Evolutionary conservation across 2,113 vertebrate genomes (phyloP).

Genomic region (Seriola dumerili): DNA sequence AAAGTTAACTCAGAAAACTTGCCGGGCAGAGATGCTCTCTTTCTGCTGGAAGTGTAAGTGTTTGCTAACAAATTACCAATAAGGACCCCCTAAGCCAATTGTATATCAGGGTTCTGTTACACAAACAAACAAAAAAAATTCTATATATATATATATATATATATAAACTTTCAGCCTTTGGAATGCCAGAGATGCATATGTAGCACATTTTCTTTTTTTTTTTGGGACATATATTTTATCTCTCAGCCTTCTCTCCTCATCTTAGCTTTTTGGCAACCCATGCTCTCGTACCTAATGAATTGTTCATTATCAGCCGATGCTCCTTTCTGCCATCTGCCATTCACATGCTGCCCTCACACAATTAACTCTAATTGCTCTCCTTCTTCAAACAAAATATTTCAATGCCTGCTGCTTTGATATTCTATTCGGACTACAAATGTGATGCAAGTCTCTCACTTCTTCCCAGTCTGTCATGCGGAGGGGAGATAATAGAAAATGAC

Average conservation of each 20-base stretch:
- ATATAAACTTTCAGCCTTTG: too few species aligned
- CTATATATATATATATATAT: too few species aligned
- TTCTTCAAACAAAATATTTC: conserved; percentile 71
- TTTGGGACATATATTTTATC: not conserved
- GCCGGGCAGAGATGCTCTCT: too few species aligned
- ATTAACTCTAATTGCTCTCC: conserved; percentile 81
- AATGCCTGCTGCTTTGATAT: conserved; percentile 76
- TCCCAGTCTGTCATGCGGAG: not conserved
- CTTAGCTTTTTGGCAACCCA: conserved; percentile 4
- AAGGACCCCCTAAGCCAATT: too few species aligned
- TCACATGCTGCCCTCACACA: conserved; percentile 67
- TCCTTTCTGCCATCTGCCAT: conserved; percentile 70
- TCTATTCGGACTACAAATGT: conserved; percentile 67
- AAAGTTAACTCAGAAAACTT: too few species aligned
- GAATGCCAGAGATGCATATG: too few species aligned
- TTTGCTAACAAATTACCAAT: too few species aligned
- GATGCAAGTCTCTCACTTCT: conserved; percentile 43
- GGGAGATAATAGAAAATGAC: conserved; percentile 20
- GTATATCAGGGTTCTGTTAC: too few species aligned
- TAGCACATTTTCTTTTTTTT: too few species aligned
- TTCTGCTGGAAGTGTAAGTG: too few species aligned
- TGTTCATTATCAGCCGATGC: conserved; percentile 59
- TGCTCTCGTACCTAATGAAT: conserved; percentile 44
- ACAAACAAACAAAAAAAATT: too few species aligned
- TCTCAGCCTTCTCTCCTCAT: not conserved